Evolutionary conservation across 2,797 vertebrate genomes (phyloP).

Genomic region (Pyrocephalus nanus): DNA sequence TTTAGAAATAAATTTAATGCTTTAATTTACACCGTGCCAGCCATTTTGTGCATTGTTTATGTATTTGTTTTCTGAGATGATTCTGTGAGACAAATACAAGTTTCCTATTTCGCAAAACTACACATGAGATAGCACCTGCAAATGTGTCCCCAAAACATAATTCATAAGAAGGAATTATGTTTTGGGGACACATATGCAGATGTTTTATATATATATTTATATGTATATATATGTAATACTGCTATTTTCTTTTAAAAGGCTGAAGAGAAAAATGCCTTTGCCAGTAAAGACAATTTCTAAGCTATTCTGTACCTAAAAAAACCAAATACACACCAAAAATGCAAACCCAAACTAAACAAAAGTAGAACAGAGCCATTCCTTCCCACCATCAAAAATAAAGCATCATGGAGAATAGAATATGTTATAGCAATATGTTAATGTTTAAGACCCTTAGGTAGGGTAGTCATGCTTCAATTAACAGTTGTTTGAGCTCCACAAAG

Average conservation of each 20-base stretch:
- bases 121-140: not conserved
- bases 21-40: slow-evolving; percentile 59
- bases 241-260: not conserved
- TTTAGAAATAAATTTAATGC: slow-evolving; percentile 66
- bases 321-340: not conserved
- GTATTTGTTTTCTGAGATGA: not conserved
- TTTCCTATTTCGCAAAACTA: not conserved
- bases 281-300: not conserved
- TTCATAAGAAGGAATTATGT: not conserved
- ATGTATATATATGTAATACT: not conserved
- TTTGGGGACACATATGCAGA: no score
- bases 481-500: not conserved
- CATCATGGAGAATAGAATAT: not conserved
- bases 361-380: not conserved
- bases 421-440: not conserved
- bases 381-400: not conserved
- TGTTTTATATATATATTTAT: not conserved
- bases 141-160: not conserved
- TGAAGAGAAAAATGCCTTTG: not conserved
- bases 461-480: not conserved
- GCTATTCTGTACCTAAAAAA: not conserved
- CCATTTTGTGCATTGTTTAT: slow-evolving; percentile 31
- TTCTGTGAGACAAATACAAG: not conserved
- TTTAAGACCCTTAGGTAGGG: not conserved
- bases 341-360: not conserved